A percentile compares a stretch with the other conserved stretches of the same genome.
Conservation (phyloP, 2,113 vertebrate genomes). For the Aviceda subcristata region DNA sequence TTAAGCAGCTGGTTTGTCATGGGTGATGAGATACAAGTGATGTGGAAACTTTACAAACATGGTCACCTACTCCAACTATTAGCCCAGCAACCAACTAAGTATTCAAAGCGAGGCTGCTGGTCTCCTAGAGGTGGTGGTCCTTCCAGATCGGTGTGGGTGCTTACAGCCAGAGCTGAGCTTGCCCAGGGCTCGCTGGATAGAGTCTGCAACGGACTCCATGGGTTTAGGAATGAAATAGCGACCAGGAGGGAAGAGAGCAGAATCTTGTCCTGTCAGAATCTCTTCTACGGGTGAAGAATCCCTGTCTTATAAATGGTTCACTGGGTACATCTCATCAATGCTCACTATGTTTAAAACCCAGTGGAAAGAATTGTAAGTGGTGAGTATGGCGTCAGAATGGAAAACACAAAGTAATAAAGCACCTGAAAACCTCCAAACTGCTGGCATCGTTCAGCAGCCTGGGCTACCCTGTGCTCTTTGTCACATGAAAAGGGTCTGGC, state of each 20-base stretch:
- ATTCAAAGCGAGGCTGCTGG: not conserved
- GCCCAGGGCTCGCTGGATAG: not conserved
- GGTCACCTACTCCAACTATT: not conserved
- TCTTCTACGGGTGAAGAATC: not conserved
- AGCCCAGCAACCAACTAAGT: not conserved
- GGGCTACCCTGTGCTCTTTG: not conserved
- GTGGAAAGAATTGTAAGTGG: not conserved
- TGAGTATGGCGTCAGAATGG: not conserved
- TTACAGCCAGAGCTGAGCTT: not conserved
- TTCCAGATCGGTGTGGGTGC: not conserved
- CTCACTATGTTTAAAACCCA: not conserved
- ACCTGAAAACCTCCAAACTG: not conserved
- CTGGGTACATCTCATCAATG: not conserved
- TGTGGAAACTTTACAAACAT: not conserved
- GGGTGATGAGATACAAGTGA: not conserved
- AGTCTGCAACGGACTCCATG: not conserved
- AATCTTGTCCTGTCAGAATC: not conserved
- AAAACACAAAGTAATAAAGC: not conserved
- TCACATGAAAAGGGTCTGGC: not conserved
- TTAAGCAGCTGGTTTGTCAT: not conserved
- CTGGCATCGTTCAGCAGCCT: not conserved
- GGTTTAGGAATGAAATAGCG: not conserved
- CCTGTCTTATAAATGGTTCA: not conserved
- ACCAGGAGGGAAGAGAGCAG: not conserved
- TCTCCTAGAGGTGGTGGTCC: not conserved